These are phyloP conservation scores for Galerucella pusilla DNA, from an alignment of 2,888 invertebrate species.

Conservation along the genomic window DNA sequence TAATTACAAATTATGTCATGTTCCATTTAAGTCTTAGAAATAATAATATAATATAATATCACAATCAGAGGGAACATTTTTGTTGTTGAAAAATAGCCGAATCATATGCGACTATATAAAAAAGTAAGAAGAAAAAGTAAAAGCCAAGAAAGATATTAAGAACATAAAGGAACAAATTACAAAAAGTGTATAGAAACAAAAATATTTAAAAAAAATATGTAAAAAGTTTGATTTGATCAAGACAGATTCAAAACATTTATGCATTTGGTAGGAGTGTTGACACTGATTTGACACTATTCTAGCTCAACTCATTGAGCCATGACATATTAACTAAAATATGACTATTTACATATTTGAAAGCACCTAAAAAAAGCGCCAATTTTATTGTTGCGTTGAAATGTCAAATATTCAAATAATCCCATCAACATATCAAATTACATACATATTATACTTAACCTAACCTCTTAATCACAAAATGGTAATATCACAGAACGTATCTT, in stretches of 20 bases:
- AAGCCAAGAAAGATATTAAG: no score
- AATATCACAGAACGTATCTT: slow-evolving; percentile 21
- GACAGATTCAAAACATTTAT: no score
- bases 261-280: no score
- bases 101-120: not conserved
- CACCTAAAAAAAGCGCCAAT: not conserved
- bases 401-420: not conserved
- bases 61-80: not conserved
- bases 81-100: not conserved
- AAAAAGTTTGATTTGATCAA: no score
- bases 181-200: no score
- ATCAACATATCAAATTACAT: not conserved
- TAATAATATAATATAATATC: not conserved
- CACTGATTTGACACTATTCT: no score
- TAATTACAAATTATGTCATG: not conserved
- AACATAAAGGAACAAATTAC: no score
- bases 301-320: not conserved
- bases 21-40: not conserved
- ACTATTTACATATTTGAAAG: not conserved
- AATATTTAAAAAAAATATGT: no score
- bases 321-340: not conserved
- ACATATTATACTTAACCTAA: not conserved
- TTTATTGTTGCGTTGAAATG: not conserved
- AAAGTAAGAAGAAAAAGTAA: no score
- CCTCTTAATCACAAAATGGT: not conserved